Base-by-base conservation (phyloP, 2,888 invertebrate genomes). In the Macrostomum cliftonense region DNA sequence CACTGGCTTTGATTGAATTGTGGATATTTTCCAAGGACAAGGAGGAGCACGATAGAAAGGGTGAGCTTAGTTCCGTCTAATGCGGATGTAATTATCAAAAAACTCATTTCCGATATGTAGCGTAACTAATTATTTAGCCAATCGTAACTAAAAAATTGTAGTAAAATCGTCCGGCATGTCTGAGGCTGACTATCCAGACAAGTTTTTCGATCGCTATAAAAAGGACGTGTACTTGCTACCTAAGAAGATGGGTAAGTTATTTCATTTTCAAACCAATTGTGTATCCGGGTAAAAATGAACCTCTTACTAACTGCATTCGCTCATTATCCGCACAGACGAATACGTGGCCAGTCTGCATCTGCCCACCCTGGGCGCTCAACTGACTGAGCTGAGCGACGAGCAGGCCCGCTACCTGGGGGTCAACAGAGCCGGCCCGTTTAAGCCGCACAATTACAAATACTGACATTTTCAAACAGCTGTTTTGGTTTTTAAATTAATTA, bases 351-450 rank as follows among this genome's bases (percentile, higher is more conserved):
- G 87, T 56, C 77, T 95, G 42, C 95, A 95, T 74, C 76, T 95
- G 63, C 87, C 91, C 11, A 86, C 89, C 16, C 95, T 95, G 70
- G 93, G 93, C 75, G 93, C 93, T 17, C 91, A 93, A 65, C 76
- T 95, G 59, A 95, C 93, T 0, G 93, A 95, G 68, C 75, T 95
- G 47, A 78, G 81, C 4, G 93, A 95, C 68, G 93, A 93, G 63
- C 93, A 95, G 73, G 89, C 91, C 43, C 89, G 89, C 70, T 95
- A 93, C 67, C 79, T 93, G 76, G 93, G 93, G 54, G 79, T 95
- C 37, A 88, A 87, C 69, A 95, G 93, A 75, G 86, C 88, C 46
- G 95, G 95, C 45, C 93, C 93, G 42, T 95, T 93, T 74, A 95
- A 95, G 74, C 93, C 93, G 55, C 28, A 28, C 28, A 28, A 28